A percentile compares a stretch with the other conserved stretches of the same genome.
Evolutionary conservation across 2,797 vertebrate species (phyloP).

Genomic region (Enteromius treurensis): DNA sequence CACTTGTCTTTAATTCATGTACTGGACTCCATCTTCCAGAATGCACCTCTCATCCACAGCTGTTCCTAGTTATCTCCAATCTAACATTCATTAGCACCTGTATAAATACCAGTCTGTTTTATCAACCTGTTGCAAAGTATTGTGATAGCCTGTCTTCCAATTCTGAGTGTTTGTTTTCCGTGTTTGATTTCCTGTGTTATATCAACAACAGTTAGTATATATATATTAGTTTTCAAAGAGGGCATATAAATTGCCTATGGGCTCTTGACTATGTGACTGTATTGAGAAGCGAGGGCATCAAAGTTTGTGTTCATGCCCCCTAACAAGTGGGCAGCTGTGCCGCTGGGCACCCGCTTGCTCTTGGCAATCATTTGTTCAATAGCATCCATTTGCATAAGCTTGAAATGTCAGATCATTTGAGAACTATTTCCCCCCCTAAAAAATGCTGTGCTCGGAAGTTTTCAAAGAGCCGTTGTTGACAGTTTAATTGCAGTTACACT

Average conservation of each 20-base stretch:
- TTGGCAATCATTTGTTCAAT: neutral
- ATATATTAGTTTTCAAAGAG: neutral
- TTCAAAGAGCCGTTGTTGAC: slow-evolving; percentile 47
- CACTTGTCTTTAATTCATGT: too few species aligned
- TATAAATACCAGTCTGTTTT: too few species aligned
- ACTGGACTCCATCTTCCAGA: too few species aligned
- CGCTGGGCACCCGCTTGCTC: slow-evolving; percentile 1
- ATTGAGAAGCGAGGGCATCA: neutral
- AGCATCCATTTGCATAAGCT: slow-evolving; percentile 24
- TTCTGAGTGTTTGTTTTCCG: too few species aligned
- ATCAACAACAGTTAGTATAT: too few species aligned
- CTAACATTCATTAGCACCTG: too few species aligned
- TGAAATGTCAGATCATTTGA: slow-evolving; percentile 30
- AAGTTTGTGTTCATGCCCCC: neutral
- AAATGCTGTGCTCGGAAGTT: slow-evolving; percentile 42
- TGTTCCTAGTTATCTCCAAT: too few species aligned
- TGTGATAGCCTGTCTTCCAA: too few species aligned
- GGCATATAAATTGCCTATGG: neutral
- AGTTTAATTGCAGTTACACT: slow-evolving; percentile 53
- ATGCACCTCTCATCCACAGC: too few species aligned
- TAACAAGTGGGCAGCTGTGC: neutral
- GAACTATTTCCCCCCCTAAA: neutral
- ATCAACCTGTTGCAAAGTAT: too few species aligned
- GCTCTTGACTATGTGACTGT: neutral
- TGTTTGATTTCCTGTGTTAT: too few species aligned